phyloP scores from a whole-genome alignment of 2,797 vertebrate genomes.

The Gadopsis marmoratus region DNA sequence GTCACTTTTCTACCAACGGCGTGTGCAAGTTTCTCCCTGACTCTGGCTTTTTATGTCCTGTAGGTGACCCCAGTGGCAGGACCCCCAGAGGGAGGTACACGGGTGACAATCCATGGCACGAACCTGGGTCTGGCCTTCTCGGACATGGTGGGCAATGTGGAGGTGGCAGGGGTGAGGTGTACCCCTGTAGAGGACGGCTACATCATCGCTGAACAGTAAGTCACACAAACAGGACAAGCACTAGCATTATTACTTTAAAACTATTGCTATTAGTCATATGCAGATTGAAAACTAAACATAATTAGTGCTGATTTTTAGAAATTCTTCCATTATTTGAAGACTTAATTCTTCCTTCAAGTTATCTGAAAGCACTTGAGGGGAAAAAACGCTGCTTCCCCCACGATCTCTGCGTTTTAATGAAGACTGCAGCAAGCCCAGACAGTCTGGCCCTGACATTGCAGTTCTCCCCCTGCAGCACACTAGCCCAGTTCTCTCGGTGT shows the following conservation, averaged over 20 bases:
- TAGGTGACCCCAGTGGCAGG: conserved; percentile 95
- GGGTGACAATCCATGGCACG: conserved; percentile 94
- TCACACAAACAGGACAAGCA: conserved; percentile 45
- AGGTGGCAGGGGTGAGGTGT: conserved; percentile 94
- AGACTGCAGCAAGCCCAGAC: conserved; percentile 66
- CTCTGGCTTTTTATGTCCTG: neutral
- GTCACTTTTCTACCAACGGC: neutral
- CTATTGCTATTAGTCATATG: neutral
- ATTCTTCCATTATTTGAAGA: neutral
- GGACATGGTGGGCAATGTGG: conserved; percentile 92
- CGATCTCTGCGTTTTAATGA: conserved; percentile 48
- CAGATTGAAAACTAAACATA: neutral
- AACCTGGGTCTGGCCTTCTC: conserved; percentile 97
- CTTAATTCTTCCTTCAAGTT: neutral
- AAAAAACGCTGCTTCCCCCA: conserved; percentile 11
- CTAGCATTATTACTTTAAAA: neutral
- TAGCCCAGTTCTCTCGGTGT: conserved; percentile 29
- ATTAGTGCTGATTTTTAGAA: neutral
- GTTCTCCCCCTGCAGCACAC: conserved; percentile 46
- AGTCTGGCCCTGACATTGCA: conserved; percentile 48
- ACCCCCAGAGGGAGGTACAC: conserved; percentile 95
- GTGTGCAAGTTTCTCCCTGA: neutral
- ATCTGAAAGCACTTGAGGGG: conserved; percentile 6
- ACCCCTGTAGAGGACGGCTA: conserved; percentile 92
- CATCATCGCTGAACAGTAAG: conserved; percentile 97